Evolutionary conservation across 2,888 invertebrate species (phyloP), one percentile per base, ranked within the genome.

Genomic region (Dioctria rufipes): DNA sequence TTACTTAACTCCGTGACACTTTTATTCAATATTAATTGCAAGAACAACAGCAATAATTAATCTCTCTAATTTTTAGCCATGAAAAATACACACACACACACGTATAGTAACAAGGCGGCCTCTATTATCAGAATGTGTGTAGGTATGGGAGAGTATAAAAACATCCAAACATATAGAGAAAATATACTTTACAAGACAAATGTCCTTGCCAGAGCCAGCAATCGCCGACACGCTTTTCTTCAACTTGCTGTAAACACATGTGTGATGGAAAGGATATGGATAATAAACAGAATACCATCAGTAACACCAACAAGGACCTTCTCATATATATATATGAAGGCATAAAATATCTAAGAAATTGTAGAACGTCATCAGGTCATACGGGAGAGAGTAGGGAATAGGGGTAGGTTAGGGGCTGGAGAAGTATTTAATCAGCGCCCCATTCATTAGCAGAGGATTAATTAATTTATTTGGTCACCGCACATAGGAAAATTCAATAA

Each of bases 381-480:
- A 60, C 25, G 25, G 25, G 2, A 25, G 25, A 25, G 25, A 25
- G 25, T 25, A 39, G 9, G 46, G 11, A 39, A 25, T 11, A 51
- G 54, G 42, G 54, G 9, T 13, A 25, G 25, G 25, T 25, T 25
- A 25, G 25, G 25, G 25, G 25, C 25, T 25, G 25, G 25, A 25
- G 65, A 51, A 78, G 66, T 42, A 66, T 78, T 78, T 78, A 78
- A 78, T 78, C 83, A 85, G 82, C 86, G 85, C 86, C 86, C 86
- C 87, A 87, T 87, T 87, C 86, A 87, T 87, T 87, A 87, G 87
- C 87, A 84, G 83, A 87, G 86, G 87, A 87, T 87, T 87, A 87
- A 87, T 87, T 87, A 87, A 87, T 87, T 87, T 87, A 87, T 87
- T 87, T 87, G 87, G 87, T 87, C 87, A 87, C 87, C 87, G 78